Conservation (phyloP, 2,888 invertebrate species). For the Limnephilus lunatus region DNA sequence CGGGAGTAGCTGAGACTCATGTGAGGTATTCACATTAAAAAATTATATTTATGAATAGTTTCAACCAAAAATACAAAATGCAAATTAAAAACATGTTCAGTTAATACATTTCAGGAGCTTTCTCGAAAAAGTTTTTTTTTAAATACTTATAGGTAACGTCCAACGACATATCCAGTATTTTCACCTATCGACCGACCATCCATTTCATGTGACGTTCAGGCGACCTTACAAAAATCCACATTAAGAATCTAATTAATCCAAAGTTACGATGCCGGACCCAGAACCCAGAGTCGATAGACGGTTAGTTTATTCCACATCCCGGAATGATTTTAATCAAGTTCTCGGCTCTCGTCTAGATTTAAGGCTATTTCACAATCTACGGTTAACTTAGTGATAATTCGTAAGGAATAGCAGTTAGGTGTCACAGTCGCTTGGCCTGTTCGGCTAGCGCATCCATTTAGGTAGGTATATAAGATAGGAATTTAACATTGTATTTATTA, state of each 20-base stretch:
- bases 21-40: too few species aligned
- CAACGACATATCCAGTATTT: background rate
- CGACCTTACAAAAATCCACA: constrained; percentile 59
- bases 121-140: background rate
- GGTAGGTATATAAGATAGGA: background rate
- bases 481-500: background rate
- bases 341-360: constrained; percentile 23
- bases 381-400: background rate
- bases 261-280: constrained; percentile 59
- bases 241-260: constrained; percentile 63
- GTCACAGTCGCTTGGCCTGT: background rate
- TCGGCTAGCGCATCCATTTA: background rate
- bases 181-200: constrained; percentile 2
- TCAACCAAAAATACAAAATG: background rate
- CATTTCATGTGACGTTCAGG: constrained; percentile 53
- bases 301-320: constrained; percentile 40
- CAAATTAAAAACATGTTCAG: background rate
- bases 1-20: too few species aligned
- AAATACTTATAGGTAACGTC: background rate
- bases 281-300: background rate
- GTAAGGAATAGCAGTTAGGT: background rate
- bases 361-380: background rate
- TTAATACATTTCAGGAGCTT: background rate
- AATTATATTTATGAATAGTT: too few species aligned
- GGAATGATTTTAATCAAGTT: constrained; percentile 28